Base-by-base conservation (phyloP, 2,888 invertebrate species). In the Mythimna impura region DNA sequence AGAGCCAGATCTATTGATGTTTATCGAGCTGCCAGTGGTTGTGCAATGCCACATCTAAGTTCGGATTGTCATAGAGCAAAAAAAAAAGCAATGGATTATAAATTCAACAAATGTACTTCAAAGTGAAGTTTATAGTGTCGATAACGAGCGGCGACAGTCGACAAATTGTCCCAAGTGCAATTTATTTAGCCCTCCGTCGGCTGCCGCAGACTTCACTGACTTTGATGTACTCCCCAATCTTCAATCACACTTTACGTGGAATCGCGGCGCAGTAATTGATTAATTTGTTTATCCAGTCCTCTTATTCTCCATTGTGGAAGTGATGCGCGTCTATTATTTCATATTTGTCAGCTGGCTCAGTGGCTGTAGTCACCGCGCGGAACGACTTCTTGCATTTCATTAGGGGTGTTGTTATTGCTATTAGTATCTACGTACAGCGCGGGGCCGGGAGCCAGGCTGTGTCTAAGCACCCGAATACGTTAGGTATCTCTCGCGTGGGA, bases 81-180 rank as follows among this genome's bases (percentile, higher is more conserved):
- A n/a, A n/a, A n/a, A n/a, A n/a, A n/a, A n/a, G n/a, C n/a, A n/a
- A n/a, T n/a, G n/a, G 40, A 61, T 50, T 66, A 34, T 58, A 57
- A 73, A 80, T 73, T 68, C 60, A 71, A 79, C 47, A 73, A 66
- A 30, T 60, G 62, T 70, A 61, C 67, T 71, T 76, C 58, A 77
- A 73, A 77, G 64, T 78, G 60, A 67, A 74, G 73, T 74, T 75
- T 81, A 78, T 80, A 78, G 75, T 74, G 71, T 67, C 72, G 75
- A 73, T 85, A 80, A 83, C 81, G 78, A 82, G 64, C 34, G 25
- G 57, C 17, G 71, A 76, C 83, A 73, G 69, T 73, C 66, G 84
- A 89, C 89, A 90, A 91, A 91, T 91, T 86, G 89, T 84, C 77
- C 72, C 86, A 80, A 88, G 88, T 90, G 87, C 89, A 89, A 92